phyloP scores from a whole-genome alignment of 2,113 vertebrate genomes.

The Piaya cayana region DNA sequence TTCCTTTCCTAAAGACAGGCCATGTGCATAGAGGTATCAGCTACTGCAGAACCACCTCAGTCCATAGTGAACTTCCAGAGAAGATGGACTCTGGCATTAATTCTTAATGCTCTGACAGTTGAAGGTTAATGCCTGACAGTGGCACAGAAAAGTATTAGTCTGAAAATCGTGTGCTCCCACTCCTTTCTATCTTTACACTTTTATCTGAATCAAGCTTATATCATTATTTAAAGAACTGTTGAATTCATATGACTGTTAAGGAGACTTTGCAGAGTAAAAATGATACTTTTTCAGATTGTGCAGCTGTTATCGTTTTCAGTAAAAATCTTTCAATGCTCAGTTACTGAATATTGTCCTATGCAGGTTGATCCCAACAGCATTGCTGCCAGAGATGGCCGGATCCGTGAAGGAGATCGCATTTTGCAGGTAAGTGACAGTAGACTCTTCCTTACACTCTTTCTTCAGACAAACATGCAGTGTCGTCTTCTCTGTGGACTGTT shows the following conservation, averaged over 20 bases:
- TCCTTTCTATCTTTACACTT: neutral
- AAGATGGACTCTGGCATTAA: neutral
- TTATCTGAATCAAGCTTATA: neutral
- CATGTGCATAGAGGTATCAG: neutral
- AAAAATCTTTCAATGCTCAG: neutral
- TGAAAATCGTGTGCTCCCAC: neutral
- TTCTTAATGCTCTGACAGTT: neutral
- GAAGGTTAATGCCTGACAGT: neutral
- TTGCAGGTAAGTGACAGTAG: conserved; percentile 84
- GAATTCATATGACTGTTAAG: neutral
- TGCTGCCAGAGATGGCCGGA: conserved; percentile 92
- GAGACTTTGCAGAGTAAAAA: neutral
- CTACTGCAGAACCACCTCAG: neutral
- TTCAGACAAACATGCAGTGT: neutral
- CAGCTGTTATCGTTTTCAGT: neutral
- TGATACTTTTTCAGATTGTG: neutral
- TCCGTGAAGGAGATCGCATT: conserved; percentile 94
- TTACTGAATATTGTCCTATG: neutral
- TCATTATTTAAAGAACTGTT: neutral
- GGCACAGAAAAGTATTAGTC: neutral
- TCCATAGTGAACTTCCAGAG: neutral
- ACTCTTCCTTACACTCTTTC: neutral
- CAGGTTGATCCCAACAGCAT: conserved; percentile 95
- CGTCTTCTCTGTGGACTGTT: conserved; percentile 28
- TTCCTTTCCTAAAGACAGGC: neutral